Conservation (phyloP, 1,140 invertebrate species). For the Babylonia areolata region DNA sequence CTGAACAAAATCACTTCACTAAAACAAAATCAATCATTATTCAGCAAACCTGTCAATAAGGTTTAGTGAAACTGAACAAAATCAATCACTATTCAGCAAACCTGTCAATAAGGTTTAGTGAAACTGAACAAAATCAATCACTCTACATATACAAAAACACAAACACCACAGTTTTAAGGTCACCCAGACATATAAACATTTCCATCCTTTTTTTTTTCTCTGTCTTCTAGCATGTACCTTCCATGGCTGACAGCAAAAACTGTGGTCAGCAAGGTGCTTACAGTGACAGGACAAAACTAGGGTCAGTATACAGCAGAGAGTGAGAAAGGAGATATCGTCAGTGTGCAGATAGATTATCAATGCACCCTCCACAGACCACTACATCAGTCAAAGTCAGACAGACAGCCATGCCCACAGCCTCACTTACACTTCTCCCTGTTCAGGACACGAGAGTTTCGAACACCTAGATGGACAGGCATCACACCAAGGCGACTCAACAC, state of each 20-base stretch:
- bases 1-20: too few species aligned
- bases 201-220: too few species aligned
- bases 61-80: too few species aligned
- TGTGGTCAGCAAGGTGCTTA: too few species aligned
- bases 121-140: not conserved
- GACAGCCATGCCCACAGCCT: not conserved
- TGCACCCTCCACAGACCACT: not conserved
- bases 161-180: too few species aligned
- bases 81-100: not conserved
- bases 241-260: not conserved
- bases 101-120: not conserved
- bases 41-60: too few species aligned
- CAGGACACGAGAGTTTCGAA: slow-evolving; percentile 30
- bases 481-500: not conserved
- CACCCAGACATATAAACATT: too few species aligned
- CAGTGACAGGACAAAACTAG: too few species aligned
- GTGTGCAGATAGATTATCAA: not conserved
- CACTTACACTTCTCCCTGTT: slow-evolving; percentile 39
- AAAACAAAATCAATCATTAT: too few species aligned
- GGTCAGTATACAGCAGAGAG: too few species aligned
- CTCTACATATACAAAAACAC: not conserved
- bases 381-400: not conserved
- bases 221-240: not conserved
- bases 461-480: slow-evolving; percentile 24
- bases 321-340: not conserved